Evolutionary conservation across 2,888 invertebrate genomes (phyloP), one percentile per base, ranked within the genome.

Genomic region (Omphaloscelis lunosa): DNA sequence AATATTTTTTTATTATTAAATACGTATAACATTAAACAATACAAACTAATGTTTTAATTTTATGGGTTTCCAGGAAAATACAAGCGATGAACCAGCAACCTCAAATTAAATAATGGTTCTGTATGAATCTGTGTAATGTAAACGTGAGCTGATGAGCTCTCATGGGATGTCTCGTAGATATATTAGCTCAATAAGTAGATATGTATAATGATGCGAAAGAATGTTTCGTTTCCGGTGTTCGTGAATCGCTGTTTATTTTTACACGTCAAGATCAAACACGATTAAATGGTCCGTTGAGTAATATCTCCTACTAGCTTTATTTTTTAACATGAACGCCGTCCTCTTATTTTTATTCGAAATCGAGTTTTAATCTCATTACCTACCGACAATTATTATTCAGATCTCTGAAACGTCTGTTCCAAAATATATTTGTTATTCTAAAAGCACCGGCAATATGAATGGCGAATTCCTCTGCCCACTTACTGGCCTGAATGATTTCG

Each of bases 401-500:
- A 79, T 79, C 63, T 79, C 84, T 69, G 80, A 87, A 88, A 86
- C 81, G 73, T 72, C 78, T 73, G 83, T 83, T 78, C 84, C 82
- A 71, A 89, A 92, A 91, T 89, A 88, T 85, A 88, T 86, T 91
- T 89, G 91, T 92, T 92, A 92, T 93, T 94, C 91, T 88, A 91
- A 90, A 91, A 90, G 90, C 92, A 91, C 90, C 93, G 90, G 86
- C 89, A 87, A 95, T 95, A 96, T 96, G 96, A 96, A 96, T 96
- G 96, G 96, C 94, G 90, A 94, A 96, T 96, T 94, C 96, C 95
- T 94, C 95, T 93, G 91, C 95, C 96, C 95, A 96, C 96, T 95
- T 95, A 94, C 95, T 94, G 95, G 93, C 94, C 96, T 96, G 96
- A 96, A 96, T 96, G 96, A 95, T 96, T 96, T 96, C 96, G 92